These are phyloP conservation scores for Gasterosteus nipponicus DNA, from an alignment of 2,113 vertebrate genomes.

Conservation along the genomic window DNA sequence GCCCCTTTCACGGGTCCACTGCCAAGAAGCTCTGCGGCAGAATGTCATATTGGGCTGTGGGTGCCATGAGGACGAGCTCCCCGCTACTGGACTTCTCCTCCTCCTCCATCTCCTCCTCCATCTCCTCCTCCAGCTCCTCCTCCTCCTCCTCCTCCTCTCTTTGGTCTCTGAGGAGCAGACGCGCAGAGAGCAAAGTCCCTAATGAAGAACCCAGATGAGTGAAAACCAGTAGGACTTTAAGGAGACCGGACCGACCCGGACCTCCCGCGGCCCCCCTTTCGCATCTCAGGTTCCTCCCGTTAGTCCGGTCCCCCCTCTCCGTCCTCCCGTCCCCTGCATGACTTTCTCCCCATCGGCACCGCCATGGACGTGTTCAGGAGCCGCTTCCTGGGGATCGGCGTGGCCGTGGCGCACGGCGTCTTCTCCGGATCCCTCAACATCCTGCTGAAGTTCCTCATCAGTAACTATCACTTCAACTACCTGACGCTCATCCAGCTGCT, in stretches of 20 bases:
- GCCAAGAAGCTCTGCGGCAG: conserved; percentile 66
- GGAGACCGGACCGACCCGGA: neutral
- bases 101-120: too few species aligned
- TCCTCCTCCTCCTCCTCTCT: neutral
- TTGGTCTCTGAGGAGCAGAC: neutral
- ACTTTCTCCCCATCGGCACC: neutral
- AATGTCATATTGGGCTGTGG: conserved; percentile 47
- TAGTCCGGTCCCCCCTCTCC: neutral
- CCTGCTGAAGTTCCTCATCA: conserved; percentile 94
- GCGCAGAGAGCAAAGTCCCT: too few species aligned
- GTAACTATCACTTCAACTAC: conserved; percentile 88
- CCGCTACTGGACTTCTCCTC: neutral
- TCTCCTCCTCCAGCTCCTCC: neutral
- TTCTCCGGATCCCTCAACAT: conserved; percentile 96
- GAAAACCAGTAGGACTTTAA: neutral
- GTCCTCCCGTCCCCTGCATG: neutral
- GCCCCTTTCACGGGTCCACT: conserved; percentile 2
- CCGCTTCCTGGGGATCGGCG: conserved; percentile 87
- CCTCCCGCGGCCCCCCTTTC: neutral
- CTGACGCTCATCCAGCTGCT: conserved; percentile 94
- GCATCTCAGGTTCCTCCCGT: neutral
- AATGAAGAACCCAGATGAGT: neutral
- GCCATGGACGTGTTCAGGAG: conserved; percentile 80
- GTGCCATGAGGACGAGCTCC: conserved; percentile 35
- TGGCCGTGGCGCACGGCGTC: conserved; percentile 93